phyloP scores from a whole-genome alignment of 1,140 invertebrate species.

The Calephelis nemesis region DNA sequence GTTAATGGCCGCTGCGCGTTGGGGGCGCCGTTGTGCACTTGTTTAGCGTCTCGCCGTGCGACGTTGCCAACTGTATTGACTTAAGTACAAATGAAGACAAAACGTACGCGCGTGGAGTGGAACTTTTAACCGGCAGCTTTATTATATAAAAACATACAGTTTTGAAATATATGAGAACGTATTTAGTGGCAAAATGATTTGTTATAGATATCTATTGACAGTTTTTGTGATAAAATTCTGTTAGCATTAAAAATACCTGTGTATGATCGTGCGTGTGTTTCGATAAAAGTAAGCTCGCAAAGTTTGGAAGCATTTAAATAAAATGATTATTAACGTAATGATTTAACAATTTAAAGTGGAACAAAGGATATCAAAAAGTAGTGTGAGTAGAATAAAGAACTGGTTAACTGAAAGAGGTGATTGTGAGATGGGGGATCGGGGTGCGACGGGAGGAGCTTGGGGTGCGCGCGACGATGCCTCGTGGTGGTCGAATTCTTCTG shows the following conservation, averaged over 20 bases:
- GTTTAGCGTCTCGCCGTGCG: constrained; percentile 77
- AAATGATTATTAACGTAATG: constrained; percentile 48
- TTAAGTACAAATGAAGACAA: constrained; percentile 75
- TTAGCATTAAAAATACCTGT: constrained; percentile 22
- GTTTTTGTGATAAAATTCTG: constrained; percentile 61
- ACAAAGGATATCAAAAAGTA: constrained; percentile 49
- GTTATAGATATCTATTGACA: constrained; percentile 41
- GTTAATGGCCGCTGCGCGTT: constrained; percentile 71
- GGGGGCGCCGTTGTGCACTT: constrained; percentile 74
- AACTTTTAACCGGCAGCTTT: constrained; percentile 73
- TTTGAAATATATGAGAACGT: constrained; percentile 7
- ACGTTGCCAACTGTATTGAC: constrained; percentile 79
- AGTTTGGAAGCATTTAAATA: constrained; percentile 29
- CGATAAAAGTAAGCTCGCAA: constrained; percentile 37
- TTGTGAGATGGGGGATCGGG: constrained; percentile 74
- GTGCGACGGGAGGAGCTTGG: constrained; percentile 81
- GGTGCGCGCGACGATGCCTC: constrained; percentile 82
- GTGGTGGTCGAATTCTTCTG: constrained; percentile 81
- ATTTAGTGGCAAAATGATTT: constrained; percentile 38
- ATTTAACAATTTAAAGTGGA: constrained; percentile 33
- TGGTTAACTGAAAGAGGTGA: constrained; percentile 65
- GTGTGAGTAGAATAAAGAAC: constrained; percentile 63
- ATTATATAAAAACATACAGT: constrained; percentile 35
- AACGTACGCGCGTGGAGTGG: constrained; percentile 73
- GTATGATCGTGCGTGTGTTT: constrained; percentile 41